A percentile compares a stretch with the other conserved stretches of the same genome.
These are phyloP conservation scores for Actias luna DNA, from an alignment of 2,888 invertebrate genomes.

Conservation along the genomic window DNA sequence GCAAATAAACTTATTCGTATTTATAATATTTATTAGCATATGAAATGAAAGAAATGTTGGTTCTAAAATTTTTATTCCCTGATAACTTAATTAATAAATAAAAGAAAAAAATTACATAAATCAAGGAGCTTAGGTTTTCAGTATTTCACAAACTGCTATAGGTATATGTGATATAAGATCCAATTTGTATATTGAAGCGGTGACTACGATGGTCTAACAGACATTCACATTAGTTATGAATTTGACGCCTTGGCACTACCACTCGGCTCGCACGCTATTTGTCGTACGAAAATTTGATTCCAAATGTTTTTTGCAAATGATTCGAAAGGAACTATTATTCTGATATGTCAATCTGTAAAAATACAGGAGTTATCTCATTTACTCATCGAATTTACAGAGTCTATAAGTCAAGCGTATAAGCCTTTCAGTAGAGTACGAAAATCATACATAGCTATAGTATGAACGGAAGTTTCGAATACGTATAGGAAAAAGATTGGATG, in stretches of 20 bases:
- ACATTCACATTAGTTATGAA: slow-evolving; percentile 73
- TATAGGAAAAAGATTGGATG: too few relatives aligned
- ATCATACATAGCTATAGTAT: neutral
- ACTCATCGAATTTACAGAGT: neutral
- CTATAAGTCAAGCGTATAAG: neutral
- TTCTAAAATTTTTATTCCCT: neutral
- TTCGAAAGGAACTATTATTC: neutral
- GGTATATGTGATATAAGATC: slow-evolving; percentile 26
- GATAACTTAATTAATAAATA: neutral
- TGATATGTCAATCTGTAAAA: neutral
- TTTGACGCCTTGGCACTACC: slow-evolving; percentile 74
- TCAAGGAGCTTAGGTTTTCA: too few relatives aligned
- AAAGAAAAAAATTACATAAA: neutral
- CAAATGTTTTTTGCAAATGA: neutral
- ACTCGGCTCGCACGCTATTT: slow-evolving; percentile 39
- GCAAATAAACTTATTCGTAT: too few relatives aligned
- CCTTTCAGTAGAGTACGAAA: too few relatives aligned
- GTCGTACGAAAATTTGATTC: slow-evolving; percentile 12
- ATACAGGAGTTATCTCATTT: neutral
- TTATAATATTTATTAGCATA: neutral
- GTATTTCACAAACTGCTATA: neutral
- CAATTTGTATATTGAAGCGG: slow-evolving; percentile 26
- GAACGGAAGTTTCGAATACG: too few relatives aligned
- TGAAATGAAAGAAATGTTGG: neutral
- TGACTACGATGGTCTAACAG: slow-evolving; percentile 60